A percentile compares a stretch with the other conserved stretches of the same genome.
These are phyloP conservation scores for Ariolimax columbianus DNA, from an alignment of 2,888 invertebrate genomes.

Conservation along the genomic window DNA sequence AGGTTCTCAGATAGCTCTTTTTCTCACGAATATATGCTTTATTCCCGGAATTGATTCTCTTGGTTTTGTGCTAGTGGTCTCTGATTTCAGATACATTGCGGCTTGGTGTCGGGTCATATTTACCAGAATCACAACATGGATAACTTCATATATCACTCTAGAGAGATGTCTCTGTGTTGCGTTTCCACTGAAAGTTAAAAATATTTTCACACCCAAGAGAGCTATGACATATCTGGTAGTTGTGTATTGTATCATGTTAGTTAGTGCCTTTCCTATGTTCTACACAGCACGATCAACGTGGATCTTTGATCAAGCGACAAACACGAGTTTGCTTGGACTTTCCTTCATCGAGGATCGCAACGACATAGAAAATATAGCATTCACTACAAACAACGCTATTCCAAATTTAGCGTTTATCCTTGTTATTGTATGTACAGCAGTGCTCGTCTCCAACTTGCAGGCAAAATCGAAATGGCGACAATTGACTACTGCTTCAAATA, in stretches of 20 bases:
- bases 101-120: background rate
- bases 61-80: background rate
- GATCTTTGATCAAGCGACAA: background rate
- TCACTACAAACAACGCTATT: slow-evolving; percentile 1
- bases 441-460: background rate
- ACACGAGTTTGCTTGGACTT: background rate
- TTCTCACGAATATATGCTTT: background rate
- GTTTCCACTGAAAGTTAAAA: background rate
- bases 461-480: slow-evolving; percentile 5
- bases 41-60: background rate
- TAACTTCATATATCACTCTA: slow-evolving; percentile 14
- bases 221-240: background rate
- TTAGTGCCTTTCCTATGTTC: background rate
- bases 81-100: background rate
- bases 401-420: background rate
- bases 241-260: background rate
- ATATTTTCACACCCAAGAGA: background rate
- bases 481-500: background rate
- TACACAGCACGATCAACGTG: background rate
- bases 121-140: slow-evolving; percentile 12
- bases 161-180: slow-evolving; percentile 21
- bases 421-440: background rate
- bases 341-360: background rate
- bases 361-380: slow-evolving; percentile 10
- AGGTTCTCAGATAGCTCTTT: background rate